Conservation (phyloP, 2,113 vertebrate genomes). For the Xiphophorus maculatus region DNA sequence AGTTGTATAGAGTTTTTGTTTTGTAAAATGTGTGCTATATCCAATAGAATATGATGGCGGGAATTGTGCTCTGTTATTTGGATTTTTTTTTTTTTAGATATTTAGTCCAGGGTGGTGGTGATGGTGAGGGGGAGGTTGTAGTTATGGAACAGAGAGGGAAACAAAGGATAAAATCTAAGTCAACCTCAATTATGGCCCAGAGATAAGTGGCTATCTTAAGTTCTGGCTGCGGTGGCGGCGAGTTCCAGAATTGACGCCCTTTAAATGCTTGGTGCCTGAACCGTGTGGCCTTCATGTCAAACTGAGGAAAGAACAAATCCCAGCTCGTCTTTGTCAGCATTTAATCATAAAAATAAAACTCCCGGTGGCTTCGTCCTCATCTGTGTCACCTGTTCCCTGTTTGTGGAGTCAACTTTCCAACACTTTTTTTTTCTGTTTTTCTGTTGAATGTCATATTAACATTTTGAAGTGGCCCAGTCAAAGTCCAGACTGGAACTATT, state of each 20-base stretch:
- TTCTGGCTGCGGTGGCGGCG: slow-evolving; percentile 48
- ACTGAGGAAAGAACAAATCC: slow-evolving; percentile 48
- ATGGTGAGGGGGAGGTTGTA: background rate
- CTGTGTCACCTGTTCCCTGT: background rate
- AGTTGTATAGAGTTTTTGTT: background rate
- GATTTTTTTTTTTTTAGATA: slow-evolving; percentile 8
- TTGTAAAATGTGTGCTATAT: background rate
- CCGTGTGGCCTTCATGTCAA: slow-evolving; percentile 60
- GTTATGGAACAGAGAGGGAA: slow-evolving; percentile 1
- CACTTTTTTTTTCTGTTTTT: no score
- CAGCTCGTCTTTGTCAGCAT: slow-evolving; percentile 52
- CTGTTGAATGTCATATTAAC: background rate
- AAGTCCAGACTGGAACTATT: background rate
- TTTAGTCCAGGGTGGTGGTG: slow-evolving; percentile 3
- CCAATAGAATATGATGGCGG: slow-evolving; percentile 12
- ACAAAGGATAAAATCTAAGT: slow-evolving; percentile 40
- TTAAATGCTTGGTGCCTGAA: slow-evolving; percentile 54
- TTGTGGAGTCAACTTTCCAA: no score
- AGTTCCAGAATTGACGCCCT: slow-evolving; percentile 61
- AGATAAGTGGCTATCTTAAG: slow-evolving; percentile 63
- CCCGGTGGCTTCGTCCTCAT: slow-evolving; percentile 17
- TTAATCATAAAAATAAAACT: slow-evolving; percentile 31
- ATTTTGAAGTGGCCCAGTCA: background rate
- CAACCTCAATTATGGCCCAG: slow-evolving; percentile 61
- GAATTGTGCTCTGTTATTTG: background rate